These are phyloP conservation scores for Octopus sinensis DNA, from an alignment of 1,140 invertebrate species.

Conservation along the genomic window DNA sequence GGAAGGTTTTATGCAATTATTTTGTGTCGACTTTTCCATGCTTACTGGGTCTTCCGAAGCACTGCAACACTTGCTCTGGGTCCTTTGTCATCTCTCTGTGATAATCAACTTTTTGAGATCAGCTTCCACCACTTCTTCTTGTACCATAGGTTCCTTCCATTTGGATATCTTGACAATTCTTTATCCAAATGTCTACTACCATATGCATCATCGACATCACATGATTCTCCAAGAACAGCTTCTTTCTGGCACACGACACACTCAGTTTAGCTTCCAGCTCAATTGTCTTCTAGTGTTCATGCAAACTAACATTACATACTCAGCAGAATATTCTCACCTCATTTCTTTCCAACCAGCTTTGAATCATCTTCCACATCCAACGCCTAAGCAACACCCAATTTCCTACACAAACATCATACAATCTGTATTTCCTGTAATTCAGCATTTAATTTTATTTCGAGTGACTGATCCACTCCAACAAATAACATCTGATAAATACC, in stretches of 20 bases:
- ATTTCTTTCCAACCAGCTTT: not conserved
- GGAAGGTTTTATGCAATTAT: too few species aligned
- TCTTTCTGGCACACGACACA: not conserved
- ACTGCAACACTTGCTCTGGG: too few species aligned
- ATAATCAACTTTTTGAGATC: not conserved
- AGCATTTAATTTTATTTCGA: too few species aligned
- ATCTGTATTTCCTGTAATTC: too few species aligned
- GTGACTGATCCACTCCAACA: too few species aligned
- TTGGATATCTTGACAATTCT: too few species aligned
- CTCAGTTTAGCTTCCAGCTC: not conserved
- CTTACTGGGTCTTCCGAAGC: too few species aligned
- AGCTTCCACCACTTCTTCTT: too few species aligned
- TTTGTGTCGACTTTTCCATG: too few species aligned
- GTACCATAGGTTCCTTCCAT: too few species aligned
- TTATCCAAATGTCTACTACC: not conserved
- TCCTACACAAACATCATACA: not conserved
- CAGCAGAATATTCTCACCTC: not conserved
- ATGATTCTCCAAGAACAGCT: not conserved
- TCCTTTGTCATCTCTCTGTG: not conserved
- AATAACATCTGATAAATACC: not conserved
- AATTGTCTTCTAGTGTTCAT: not conserved
- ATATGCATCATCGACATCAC: not conserved
- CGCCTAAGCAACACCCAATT: not conserved
- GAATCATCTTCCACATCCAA: not conserved
- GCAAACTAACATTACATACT: not conserved